A percentile compares a stretch with the other conserved stretches of the same genome.
These are phyloP conservation scores for Himalopsyche phryganea DNA, from an alignment of 1,140 invertebrate genomes.

Conservation along the genomic window DNA sequence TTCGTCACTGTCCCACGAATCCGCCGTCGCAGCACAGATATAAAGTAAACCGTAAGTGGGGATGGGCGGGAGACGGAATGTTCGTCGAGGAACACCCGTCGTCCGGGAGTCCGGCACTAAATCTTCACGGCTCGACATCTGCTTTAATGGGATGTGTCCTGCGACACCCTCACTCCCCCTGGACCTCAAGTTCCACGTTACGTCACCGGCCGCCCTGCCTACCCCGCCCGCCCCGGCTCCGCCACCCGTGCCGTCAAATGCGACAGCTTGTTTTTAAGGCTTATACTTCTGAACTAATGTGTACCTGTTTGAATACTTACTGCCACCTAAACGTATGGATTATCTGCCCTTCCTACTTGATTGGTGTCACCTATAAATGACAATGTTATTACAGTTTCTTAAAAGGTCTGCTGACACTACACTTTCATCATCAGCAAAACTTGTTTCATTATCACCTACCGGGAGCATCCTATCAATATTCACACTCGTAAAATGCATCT, in stretches of 20 bases:
- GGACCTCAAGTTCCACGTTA: neutral
- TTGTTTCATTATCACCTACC: too few relatives aligned
- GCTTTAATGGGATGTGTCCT: slow-evolving; percentile 36
- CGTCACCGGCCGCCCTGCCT: neutral
- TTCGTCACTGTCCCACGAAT: slow-evolving; percentile 1
- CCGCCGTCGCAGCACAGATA: slow-evolving; percentile 22
- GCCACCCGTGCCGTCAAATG: slow-evolving; percentile 16
- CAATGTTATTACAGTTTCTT: too few relatives aligned
- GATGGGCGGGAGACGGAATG: slow-evolving; percentile 15
- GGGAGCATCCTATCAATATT: too few relatives aligned
- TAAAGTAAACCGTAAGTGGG: slow-evolving; percentile 26
- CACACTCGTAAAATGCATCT: too few relatives aligned
- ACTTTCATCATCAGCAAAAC: too few relatives aligned
- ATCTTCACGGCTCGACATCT: slow-evolving; percentile 36
- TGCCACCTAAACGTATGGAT: neutral
- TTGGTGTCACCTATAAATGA: too few relatives aligned
- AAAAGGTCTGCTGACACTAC: too few relatives aligned
- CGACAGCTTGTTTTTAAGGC: slow-evolving; percentile 34
- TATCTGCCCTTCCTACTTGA: too few relatives aligned
- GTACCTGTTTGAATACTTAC: slow-evolving; percentile 13
- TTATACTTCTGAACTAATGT: slow-evolving; percentile 24
- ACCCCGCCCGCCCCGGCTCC: neutral
- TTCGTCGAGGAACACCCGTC: slow-evolving; percentile 10
- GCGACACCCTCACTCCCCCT: slow-evolving; percentile 12
- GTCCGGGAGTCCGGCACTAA: slow-evolving; percentile 32